Evolutionary conservation across 2,888 invertebrate species (phyloP).

Genomic region (Ophion ventricosus): DNA sequence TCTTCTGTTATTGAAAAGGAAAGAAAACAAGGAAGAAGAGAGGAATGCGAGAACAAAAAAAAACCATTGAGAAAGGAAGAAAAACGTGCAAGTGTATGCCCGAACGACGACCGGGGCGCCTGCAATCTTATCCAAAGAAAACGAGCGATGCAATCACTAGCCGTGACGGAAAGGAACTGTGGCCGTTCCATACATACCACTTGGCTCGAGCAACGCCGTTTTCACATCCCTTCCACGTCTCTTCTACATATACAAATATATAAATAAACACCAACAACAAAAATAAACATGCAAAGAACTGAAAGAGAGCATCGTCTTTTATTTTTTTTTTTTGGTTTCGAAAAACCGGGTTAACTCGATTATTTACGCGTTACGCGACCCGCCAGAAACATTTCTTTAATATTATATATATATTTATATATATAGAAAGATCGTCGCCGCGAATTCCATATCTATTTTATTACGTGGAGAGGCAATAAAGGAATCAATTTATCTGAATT

Average conservation of each 20-base stretch:
- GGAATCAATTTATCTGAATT: not conserved
- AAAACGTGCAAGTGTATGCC: constrained; percentile 6
- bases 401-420: not conserved
- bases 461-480: not conserved
- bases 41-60: not conserved
- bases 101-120: constrained; percentile 50
- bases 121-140: constrained; percentile 60
- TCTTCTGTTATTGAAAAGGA: constrained; percentile 15
- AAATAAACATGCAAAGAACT: constrained; percentile 19
- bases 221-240: not conserved
- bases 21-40: not conserved
- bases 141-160: constrained; percentile 57
- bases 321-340: constrained; percentile 32
- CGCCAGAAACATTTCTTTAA: constrained; percentile 29
- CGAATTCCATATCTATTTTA: constrained; percentile 29
- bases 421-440: not conserved
- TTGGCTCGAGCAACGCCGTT: constrained; percentile 30
- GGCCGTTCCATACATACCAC: constrained; percentile 21
- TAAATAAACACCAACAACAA: not conserved
- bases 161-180: constrained; percentile 64
- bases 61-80: not conserved
- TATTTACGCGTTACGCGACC: constrained; percentile 38
- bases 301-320: not conserved
- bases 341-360: constrained; percentile 49
- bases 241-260: constrained; percentile 4